Evolutionary conservation across 2,797 vertebrate genomes (phyloP), one percentile per base, ranked within the genome.

Genomic region (Gouania willdenowi): DNA sequence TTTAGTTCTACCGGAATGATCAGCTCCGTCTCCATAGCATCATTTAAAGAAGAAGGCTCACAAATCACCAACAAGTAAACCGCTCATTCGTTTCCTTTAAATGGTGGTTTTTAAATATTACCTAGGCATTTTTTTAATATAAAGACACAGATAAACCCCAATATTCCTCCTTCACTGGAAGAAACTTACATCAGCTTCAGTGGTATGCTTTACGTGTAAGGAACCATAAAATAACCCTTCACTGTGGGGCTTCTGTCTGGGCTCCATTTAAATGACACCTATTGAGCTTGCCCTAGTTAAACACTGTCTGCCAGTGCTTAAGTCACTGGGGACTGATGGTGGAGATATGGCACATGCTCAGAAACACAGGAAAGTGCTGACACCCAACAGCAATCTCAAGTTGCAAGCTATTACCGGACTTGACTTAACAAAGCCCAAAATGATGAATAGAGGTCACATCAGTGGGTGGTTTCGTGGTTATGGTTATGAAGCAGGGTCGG

Each of bases 191-290:
- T 46, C 53, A 42, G 54, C 57, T 50, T 59, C 20, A 22, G 41
- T 68, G 40, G 67, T 59, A 64, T 68, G 60, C 55, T 68, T 75
- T 66, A 79, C 65, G 78, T 73, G 64, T 68, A 47, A 34, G 39
- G 37, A 81, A 77, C 68, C 64, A 61, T 82, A 80, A 82, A 82
- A 71, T 57, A 67, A 74, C 66, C 71, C 58, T 70, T 75, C 71
- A 76, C 81, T 13, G 27, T 65, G 64, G 66, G 67, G 79, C 59
- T 80, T 81, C 77, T 84, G 79, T 81, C 80, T 78, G 72, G 81
- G 78, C 79, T 74, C 67, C 78, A 43, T 81, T 79, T 80, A 87
- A 87, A 89, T 83, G 66, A 88, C 84, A 82, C 75, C 79, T 79
- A 63, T 74, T 66, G 82, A 87, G 81, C 59, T 26, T 80, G 79